These are phyloP conservation scores for Poecilobothrus nobilitatus DNA, from an alignment of 2,888 invertebrate species.

Conservation along the genomic window DNA sequence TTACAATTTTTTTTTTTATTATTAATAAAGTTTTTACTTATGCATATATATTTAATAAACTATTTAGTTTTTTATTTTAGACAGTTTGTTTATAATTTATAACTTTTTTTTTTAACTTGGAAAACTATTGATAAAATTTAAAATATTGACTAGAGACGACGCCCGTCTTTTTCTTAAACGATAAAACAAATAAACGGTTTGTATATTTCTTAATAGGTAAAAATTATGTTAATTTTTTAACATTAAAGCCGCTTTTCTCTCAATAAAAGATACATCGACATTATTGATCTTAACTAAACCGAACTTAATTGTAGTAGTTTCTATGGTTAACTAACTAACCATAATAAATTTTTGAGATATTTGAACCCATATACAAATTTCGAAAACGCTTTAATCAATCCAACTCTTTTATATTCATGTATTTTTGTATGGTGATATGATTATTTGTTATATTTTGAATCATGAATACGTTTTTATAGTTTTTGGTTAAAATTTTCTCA, in stretches of 20 bases:
- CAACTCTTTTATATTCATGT: too few species aligned
- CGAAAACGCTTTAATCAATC: too few species aligned
- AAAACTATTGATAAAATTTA: neutral
- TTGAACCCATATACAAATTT: neutral
- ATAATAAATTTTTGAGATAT: neutral
- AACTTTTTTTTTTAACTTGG: neutral
- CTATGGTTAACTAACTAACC: constrained; percentile 7
- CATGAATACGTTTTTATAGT: neutral
- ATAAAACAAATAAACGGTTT: neutral
- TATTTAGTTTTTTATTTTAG: too few species aligned
- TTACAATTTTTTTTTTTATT: too few species aligned
- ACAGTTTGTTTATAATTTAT: too few species aligned
- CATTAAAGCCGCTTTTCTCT: too few species aligned
- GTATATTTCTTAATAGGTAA: neutral
- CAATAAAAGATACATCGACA: neutral
- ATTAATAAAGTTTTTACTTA: too few species aligned
- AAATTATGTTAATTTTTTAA: too few species aligned
- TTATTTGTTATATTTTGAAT: neutral
- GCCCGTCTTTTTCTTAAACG: neutral
- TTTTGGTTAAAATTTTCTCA: neutral
- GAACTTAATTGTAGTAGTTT: constrained; percentile 4
- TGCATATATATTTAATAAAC: too few species aligned
- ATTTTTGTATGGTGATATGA: neutral
- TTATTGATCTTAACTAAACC: neutral
- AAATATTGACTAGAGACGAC: neutral